These are phyloP conservation scores for Drosophila lacteicornis DNA, from an alignment of 1,140 invertebrate species.

Conservation along the genomic window DNA sequence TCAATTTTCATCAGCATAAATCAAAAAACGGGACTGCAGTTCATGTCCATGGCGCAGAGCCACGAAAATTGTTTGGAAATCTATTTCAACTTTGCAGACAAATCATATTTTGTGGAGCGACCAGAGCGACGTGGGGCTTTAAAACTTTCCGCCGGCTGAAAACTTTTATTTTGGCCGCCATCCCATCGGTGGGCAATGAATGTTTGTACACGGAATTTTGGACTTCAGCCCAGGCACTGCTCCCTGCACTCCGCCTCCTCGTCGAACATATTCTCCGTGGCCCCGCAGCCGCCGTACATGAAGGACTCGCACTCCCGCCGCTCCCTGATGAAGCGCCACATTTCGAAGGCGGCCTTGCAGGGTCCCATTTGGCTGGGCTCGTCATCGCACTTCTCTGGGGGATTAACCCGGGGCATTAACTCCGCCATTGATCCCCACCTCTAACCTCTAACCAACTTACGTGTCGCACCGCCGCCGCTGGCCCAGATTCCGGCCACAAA, in stretches of 20 bases:
- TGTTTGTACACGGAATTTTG: not conserved
- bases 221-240: constrained; percentile 21
- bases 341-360: constrained; percentile 36
- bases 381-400: constrained; percentile 40
- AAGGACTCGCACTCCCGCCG: constrained; percentile 31
- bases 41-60: constrained; percentile 22
- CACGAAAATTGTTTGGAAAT: constrained; percentile 27
- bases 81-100: constrained; percentile 56
- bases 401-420: not conserved
- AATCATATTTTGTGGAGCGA: constrained; percentile 29
- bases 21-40: constrained; percentile 21
- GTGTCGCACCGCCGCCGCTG: not conserved
- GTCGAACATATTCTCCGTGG: constrained; percentile 44
- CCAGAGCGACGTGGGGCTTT: constrained; percentile 1
- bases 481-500: constrained; percentile 1
- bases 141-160: constrained; percentile 19
- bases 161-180: constrained; percentile 29
- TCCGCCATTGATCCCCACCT: no score
- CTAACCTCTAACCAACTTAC: constrained; percentile 21
- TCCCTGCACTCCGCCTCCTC: constrained; percentile 31
- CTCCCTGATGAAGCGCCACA: constrained; percentile 49
- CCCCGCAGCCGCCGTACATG: constrained; percentile 44
- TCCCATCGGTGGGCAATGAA: constrained; percentile 14
- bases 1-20: constrained; percentile 45
- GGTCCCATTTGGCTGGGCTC: constrained; percentile 34